Conservation (phyloP, 2,797 vertebrate species). For the Prunella strophiata region DNA sequence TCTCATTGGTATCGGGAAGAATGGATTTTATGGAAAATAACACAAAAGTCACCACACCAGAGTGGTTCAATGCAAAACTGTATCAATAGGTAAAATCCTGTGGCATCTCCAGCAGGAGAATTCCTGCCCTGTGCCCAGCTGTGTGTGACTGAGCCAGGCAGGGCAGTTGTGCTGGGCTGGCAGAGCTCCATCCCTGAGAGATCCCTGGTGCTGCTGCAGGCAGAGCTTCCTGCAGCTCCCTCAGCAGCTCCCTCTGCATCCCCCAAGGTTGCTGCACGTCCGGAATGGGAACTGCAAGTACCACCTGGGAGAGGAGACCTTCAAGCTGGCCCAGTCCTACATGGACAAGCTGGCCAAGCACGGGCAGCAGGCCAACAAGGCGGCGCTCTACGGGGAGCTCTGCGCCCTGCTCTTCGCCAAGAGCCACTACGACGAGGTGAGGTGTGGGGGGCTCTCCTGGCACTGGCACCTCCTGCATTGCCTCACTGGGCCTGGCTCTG, state of each 20-base stretch:
- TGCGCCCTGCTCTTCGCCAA: constrained; percentile 98
- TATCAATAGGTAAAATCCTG: neutral
- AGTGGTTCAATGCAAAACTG: neutral
- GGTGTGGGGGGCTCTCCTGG: neutral
- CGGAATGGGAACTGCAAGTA: constrained; percentile 98
- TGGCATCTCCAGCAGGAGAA: neutral
- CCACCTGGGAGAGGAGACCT: constrained; percentile 97
- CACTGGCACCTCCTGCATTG: fast-evolving
- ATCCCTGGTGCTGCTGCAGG: neutral
- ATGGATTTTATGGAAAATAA: neutral
- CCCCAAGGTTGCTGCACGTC: constrained; percentile 91
- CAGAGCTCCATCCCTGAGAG: fast-evolving
- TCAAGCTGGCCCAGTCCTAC: constrained; percentile 95
- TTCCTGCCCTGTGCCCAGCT: neutral
- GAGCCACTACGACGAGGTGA: constrained; percentile 98
- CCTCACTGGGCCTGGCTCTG: fast-evolving
- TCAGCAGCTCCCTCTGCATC: neutral
- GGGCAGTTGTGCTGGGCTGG: neutral
- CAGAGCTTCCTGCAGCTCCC: fast-evolving
- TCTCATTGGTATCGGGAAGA: neutral
- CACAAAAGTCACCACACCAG: neutral
- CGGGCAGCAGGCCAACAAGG: constrained; percentile 96
- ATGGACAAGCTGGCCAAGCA: constrained; percentile 98
- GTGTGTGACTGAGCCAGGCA: neutral
- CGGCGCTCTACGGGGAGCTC: constrained; percentile 94